Evolutionary conservation across 2,888 invertebrate species (phyloP), one percentile per base, ranked within the genome.

Genomic region (Strigamia crassipes): DNA sequence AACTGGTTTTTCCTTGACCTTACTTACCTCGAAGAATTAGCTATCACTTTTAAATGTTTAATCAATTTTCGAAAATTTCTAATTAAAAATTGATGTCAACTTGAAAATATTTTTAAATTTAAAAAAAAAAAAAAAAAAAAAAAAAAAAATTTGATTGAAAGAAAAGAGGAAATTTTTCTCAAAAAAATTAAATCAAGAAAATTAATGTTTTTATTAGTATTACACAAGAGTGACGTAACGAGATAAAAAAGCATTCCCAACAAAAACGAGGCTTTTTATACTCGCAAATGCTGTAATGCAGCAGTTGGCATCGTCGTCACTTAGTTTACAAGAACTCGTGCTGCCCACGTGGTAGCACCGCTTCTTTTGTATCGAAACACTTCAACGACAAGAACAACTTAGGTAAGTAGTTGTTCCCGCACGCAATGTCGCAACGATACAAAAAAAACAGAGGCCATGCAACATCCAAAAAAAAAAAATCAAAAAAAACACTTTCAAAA

Each of bases 1-100:
- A 61, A 61, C 61, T 61, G n/a, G 61, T 61, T 61, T 61, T 21
- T 21, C 61, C 61, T 61, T 61, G 61, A 61, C 61, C 61, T 61
- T 61, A 42, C 21, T 61, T 61, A 21, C 61, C 61, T 61, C 1
- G 61, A 61, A 5, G 1, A 5, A 61, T 27, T n/a, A n/a, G n/a
- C 61, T 61, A 18, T 18, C 21, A n/a, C n/a, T 61, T 61, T 61
- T 61, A 10, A 61, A 61, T 61, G 1, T 61, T 21, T 61, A 61
- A 61, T 61, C 61, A 61, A 61, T 18, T 61, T 61, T 61, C 27
- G 27, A 27, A 27, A 27, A 27, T 27, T 27, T 27, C 27, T 27
- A 27, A 27, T 27, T 27, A 27, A 27, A 27, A 27, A 27, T 27
- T 27, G 27, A 27, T 27, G 27, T 27, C 27, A 27, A 27, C 27